These are phyloP conservation scores for Tachypleus tridentatus DNA, from an alignment of 1,140 invertebrate genomes.

Conservation along the genomic window DNA sequence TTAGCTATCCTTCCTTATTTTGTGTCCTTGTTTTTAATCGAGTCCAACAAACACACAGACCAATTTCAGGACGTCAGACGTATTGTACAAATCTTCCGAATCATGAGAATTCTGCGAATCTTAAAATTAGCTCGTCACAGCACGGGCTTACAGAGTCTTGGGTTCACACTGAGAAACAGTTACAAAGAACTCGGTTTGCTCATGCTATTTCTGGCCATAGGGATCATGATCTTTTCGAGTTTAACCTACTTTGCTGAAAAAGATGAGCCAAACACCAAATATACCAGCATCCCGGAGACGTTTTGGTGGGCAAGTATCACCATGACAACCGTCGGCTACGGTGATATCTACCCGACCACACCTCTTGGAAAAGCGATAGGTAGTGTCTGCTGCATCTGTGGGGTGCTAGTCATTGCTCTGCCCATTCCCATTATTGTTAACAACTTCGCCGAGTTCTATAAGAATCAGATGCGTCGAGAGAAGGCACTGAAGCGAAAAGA, in stretches of 20 bases:
- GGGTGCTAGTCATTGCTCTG: slow-evolving; percentile 99
- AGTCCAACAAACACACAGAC: slow-evolving; percentile 92
- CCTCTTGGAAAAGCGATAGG: slow-evolving; percentile 92
- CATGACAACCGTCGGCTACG: slow-evolving; percentile 92
- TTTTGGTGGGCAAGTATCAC: slow-evolving; percentile 45
- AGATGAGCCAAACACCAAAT: slow-evolving; percentile 90
- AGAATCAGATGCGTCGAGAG: slow-evolving; percentile 98
- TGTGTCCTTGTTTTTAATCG: slow-evolving; percentile 86
- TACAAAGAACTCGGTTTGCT: slow-evolving; percentile 98
- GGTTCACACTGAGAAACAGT: slow-evolving; percentile 95
- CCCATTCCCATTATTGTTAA: slow-evolving; percentile 81
- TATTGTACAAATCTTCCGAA: slow-evolving; percentile 97
- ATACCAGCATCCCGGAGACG: slow-evolving; percentile 80
- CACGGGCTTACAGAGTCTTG: slow-evolving; percentile 93
- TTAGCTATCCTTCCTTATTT: slow-evolving; percentile 98
- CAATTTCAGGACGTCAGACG: slow-evolving; percentile 94
- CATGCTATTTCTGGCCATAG: slow-evolving; percentile 98
- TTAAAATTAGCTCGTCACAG: slow-evolving; percentile 97
- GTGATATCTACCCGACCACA: slow-evolving; percentile 94
- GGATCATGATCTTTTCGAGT: slow-evolving; percentile 97
- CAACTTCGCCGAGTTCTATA: slow-evolving; percentile 99
- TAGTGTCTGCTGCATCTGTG: slow-evolving; percentile 98
- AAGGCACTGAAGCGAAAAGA: slow-evolving; percentile 93
- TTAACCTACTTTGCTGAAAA: slow-evolving; percentile 99
- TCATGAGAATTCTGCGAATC: slow-evolving; percentile 97